phyloP scores from a whole-genome alignment of 2,113 vertebrate genomes.

The Mormyrus iriodes region DNA sequence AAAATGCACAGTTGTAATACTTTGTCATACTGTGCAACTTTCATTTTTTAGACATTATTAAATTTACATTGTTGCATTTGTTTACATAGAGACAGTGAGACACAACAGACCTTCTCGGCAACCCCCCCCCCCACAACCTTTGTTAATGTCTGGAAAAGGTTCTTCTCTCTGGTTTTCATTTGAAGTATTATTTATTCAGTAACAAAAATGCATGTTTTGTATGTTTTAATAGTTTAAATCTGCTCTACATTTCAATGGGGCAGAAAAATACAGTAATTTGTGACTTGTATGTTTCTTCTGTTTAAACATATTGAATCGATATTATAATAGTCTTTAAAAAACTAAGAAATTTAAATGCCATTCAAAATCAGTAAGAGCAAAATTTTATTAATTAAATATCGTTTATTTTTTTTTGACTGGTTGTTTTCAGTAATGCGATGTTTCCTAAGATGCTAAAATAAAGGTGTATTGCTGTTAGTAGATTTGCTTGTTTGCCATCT shows the following conservation, averaged over 20 bases:
- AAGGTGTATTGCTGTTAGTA: conserved; percentile 3
- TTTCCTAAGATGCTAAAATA: conserved; percentile 54
- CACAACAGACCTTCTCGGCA: background rate
- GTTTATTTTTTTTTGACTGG: conserved; percentile 51
- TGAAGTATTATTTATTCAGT: conserved; percentile 36
- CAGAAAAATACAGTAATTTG: conserved; percentile 51
- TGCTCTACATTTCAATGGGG: conserved; percentile 40
- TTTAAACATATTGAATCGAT: conserved; percentile 46
- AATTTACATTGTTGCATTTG: background rate
- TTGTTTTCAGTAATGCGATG: conserved; percentile 53
- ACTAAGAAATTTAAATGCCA: conserved; percentile 41
- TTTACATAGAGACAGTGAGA: background rate
- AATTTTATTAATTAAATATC: conserved; percentile 29
- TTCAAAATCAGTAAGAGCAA: conserved; percentile 33
- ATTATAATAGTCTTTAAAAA: conserved; percentile 39
- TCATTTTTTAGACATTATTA: background rate
- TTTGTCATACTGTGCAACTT: background rate
- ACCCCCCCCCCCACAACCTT: background rate
- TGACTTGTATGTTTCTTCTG: conserved; percentile 58
- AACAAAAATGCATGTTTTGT: conserved; percentile 59
- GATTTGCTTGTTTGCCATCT: background rate
- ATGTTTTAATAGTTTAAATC: conserved; percentile 49
- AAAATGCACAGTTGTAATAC: background rate
- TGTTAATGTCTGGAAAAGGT: background rate
- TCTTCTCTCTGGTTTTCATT: background rate